These are phyloP conservation scores for Aphidius ervi DNA, from an alignment of 1,140 invertebrate species.

Conservation along the genomic window DNA sequence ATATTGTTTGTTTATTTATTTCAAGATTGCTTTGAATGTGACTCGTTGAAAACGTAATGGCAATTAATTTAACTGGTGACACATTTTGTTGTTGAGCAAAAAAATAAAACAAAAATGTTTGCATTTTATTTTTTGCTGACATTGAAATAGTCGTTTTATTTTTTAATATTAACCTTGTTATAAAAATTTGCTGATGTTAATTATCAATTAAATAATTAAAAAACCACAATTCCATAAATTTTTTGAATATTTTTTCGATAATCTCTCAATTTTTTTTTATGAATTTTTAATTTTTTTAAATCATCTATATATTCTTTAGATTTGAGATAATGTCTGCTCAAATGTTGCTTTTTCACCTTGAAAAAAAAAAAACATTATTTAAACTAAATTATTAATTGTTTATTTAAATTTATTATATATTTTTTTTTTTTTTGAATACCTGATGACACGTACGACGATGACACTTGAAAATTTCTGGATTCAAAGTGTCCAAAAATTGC, in stretches of 20 bases:
- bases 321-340: background rate
- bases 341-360: background rate
- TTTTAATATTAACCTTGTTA: background rate
- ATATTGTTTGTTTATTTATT: background rate
- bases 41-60: too few species aligned
- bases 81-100: background rate
- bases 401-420: too few species aligned
- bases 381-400: background rate
- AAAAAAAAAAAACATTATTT: background rate
- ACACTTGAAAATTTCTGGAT: constrained; percentile 9
- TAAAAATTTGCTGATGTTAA: background rate
- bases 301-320: background rate
- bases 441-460: background rate
- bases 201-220: too few species aligned
- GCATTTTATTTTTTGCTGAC: too few species aligned
- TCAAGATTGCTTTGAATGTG: too few species aligned
- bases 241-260: constrained; percentile 4
- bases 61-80: too few species aligned
- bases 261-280: constrained; percentile 1
- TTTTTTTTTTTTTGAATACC: constrained; percentile 1
- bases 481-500: background rate
- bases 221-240: background rate
- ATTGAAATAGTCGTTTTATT: background rate
- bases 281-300: constrained; percentile 1
- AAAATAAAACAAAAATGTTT: background rate